A percentile compares a stretch with the other conserved stretches of the same genome.
Evolutionary conservation across 2,113 vertebrate genomes (phyloP).

Genomic region (Microtus oregoni): DNA sequence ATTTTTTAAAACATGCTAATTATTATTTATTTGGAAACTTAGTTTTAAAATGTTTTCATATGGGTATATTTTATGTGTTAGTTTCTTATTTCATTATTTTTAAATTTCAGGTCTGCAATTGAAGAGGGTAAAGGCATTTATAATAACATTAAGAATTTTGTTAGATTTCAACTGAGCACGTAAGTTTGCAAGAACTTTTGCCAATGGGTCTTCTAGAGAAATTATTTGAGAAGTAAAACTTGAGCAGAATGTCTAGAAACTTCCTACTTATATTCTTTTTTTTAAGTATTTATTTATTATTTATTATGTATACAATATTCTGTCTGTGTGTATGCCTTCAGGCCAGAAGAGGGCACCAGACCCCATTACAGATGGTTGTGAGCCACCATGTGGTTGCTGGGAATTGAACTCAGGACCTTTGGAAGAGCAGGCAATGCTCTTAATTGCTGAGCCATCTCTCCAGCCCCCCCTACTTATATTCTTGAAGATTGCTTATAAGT

Average conservation of each 20-base stretch:
- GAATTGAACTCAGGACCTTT: too few relatives aligned
- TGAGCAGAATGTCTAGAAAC: constrained; percentile 24
- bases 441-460: too few relatives aligned
- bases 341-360: too few relatives aligned
- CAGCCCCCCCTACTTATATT: background rate
- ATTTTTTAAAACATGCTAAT: background rate
- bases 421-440: too few relatives aligned
- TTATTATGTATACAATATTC: too few relatives aligned
- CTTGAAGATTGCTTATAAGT: constrained; percentile 9
- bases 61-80: background rate
- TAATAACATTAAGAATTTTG: constrained; percentile 99
- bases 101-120: constrained; percentile 95
- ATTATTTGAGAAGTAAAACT: constrained; percentile 32
- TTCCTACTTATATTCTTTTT: constrained; percentile 5
- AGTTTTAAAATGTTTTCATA: constrained; percentile 49
- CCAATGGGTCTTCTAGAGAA: background rate
- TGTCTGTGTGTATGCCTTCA: too few relatives aligned
- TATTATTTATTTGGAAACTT: constrained; percentile 34
- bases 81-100: constrained; percentile 71
- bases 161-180: constrained; percentile 99
- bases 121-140: constrained; percentile 99
- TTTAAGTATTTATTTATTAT: too few relatives aligned
- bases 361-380: too few relatives aligned
- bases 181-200: constrained; percentile 87
- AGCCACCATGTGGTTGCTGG: too few relatives aligned